phyloP scores from a whole-genome alignment of 2,797 vertebrate genomes.

The Botia almorhae region DNA sequence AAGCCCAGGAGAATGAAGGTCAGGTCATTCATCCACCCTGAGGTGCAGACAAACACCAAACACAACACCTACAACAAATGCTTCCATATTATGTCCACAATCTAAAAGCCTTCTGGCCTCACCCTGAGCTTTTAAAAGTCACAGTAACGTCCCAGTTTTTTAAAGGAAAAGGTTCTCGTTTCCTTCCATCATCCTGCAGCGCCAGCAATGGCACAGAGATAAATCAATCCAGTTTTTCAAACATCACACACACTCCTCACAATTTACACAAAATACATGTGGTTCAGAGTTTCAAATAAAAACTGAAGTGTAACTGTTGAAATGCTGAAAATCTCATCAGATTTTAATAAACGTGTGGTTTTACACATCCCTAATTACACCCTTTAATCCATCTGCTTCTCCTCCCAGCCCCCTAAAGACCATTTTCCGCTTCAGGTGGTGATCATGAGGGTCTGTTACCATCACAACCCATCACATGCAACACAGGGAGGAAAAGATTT shows the following conservation, averaged over 20 bases:
- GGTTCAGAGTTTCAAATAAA: constrained; percentile 47
- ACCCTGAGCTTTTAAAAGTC: constrained; percentile 61
- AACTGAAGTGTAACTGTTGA: constrained; percentile 19
- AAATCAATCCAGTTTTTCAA: constrained; percentile 43
- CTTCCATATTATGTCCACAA: constrained; percentile 69
- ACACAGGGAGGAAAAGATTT: too few relatives aligned
- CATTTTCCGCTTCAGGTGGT: too few relatives aligned
- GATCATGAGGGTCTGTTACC: background rate
- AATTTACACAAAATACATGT: constrained; percentile 61
- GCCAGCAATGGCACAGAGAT: constrained; percentile 52
- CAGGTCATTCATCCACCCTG: constrained; percentile 64
- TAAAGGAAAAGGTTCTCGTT: constrained; percentile 64
- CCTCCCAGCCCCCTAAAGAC: too few relatives aligned
- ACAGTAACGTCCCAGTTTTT: constrained; percentile 67
- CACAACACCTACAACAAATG: constrained; percentile 70
- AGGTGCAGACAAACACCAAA: constrained; percentile 39
- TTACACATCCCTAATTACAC: too few relatives aligned
- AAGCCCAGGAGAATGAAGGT: constrained; percentile 67
- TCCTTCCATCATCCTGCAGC: constrained; percentile 60
- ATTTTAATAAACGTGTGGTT: too few relatives aligned
- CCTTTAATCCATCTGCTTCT: too few relatives aligned
- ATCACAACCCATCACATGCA: too few relatives aligned
- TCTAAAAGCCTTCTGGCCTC: constrained; percentile 65
- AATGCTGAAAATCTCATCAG: too few relatives aligned
- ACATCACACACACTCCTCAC: constrained; percentile 60